Conservation (phyloP, 2,113 vertebrate species). For the Platichthys flesus region DNA sequence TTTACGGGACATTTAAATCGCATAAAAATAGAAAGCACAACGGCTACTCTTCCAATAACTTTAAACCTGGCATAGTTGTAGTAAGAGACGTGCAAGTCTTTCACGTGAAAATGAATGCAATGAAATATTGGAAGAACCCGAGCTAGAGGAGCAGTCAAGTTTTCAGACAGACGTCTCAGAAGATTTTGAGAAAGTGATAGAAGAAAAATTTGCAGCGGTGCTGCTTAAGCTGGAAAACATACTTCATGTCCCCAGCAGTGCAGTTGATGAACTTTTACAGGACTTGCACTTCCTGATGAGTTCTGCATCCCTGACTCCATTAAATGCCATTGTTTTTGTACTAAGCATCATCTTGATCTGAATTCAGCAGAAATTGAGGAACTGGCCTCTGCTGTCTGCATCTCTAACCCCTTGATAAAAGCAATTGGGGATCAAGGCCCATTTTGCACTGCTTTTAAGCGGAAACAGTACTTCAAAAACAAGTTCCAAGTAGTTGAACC, state of each 20-base stretch:
- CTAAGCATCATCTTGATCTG: not conserved
- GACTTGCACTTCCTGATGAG: constrained; percentile 10
- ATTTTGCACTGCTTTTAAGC: not conserved
- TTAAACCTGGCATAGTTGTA: not conserved
- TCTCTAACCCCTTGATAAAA: not conserved
- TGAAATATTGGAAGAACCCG: not conserved
- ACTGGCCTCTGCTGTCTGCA: not conserved
- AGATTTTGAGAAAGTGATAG: not conserved
- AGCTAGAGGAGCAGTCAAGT: not conserved
- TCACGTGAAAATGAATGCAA: constrained; percentile 1
- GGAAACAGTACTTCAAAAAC: not conserved
- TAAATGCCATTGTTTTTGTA: constrained; percentile 15
- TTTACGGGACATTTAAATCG: not conserved
- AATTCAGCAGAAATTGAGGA: no score
- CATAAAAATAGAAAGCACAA: constrained; percentile 14
- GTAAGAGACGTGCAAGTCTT: fast-evolving
- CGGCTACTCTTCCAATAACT: constrained; percentile 1
- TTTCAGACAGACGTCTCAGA: not conserved
- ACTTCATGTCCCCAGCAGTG: not conserved
- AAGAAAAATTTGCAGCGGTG: not conserved
- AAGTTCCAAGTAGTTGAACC: no score
- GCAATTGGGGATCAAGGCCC: not conserved
- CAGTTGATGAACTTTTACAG: constrained; percentile 22
- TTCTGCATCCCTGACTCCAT: constrained; percentile 7
- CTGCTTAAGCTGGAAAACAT: constrained; percentile 32